Evolutionary conservation across 2,888 invertebrate genomes (phyloP), one percentile per base, ranked within the genome.

Genomic region (Agriopis aurantiaria): DNA sequence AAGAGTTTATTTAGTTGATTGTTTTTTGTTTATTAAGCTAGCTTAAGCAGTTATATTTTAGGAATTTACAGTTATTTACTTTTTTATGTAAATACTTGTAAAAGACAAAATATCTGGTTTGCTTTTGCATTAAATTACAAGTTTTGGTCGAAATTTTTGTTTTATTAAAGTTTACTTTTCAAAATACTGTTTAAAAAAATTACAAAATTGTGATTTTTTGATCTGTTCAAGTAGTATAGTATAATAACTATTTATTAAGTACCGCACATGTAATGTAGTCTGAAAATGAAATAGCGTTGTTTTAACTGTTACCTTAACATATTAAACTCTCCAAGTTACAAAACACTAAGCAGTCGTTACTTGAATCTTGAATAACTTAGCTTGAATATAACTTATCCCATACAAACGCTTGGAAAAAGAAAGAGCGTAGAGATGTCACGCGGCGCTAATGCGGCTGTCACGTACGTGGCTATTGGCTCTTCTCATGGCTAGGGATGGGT

Each of bases 371-470:
- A 68, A 68, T 68, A 68, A 63, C 58, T 61, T 58, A 45, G 40
- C 14, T 57, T 11, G n/a, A 8, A 41, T n/a, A 9, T 41, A 55
- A 55, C 8, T 55, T 55, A 40, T 12, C 55, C 12, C 2, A 55
- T 40, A 74, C 69, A 71, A 72, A 72, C 58, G 58, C 59, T 46
- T 58, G n/a, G 63, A 64, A 62, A 63, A 69, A 53, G 68, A 74
- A 75, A 71, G 71, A 76, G 68, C 56, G 57, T 23, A 51, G 80
- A 80, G 78, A 73, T 86, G 89, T 88, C 86, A 80, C 82, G 65
- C 72, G 77, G 86, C 80, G 89, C 84, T 90, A 90, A 90, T 88
- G 86, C 80, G 78, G 77, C 78, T 87, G 88, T 89, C 90, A 89
- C 88, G 89, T 80, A 78, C 81, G 79, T 76, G 83, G 77, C 81